phyloP scores from a whole-genome alignment of 2,888 invertebrate genomes.

The Siphonodentalium dalli region DNA sequence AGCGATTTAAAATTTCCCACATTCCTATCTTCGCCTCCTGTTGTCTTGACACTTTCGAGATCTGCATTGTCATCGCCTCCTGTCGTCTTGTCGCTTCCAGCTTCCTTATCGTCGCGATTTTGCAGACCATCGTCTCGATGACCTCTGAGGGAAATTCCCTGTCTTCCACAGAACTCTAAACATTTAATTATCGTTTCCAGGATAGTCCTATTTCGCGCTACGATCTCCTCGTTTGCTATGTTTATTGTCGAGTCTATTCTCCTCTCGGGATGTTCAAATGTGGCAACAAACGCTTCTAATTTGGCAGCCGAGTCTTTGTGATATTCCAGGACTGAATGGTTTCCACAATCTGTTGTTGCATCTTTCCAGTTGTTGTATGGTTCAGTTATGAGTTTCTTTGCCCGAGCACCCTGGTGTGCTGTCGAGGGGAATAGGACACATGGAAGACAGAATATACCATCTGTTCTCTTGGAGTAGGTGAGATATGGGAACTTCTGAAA shows the following conservation, averaged over 20 bases:
- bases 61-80: too few species aligned
- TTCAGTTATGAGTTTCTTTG: slow-evolving; percentile 19
- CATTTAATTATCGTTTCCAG: slow-evolving; percentile 18
- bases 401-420: slow-evolving; percentile 14
- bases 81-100: too few species aligned
- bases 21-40: too few species aligned
- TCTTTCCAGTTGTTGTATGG: slow-evolving; percentile 29
- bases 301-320: slow-evolving; percentile 15
- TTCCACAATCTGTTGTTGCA: slow-evolving; percentile 17
- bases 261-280: background rate
- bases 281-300: slow-evolving; percentile 9
- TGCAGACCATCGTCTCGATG: slow-evolving; percentile 18
- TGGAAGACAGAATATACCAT: slow-evolving; percentile 6
- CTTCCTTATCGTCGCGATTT: slow-evolving; percentile 9
- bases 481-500: slow-evolving; percentile 3
- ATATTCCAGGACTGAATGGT: slow-evolving; percentile 11
- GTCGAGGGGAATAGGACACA: slow-evolving; percentile 23
- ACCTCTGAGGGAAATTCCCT: slow-evolving; percentile 18
- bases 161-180: slow-evolving; percentile 9
- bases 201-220: slow-evolving; percentile 10
- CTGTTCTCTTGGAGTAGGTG: slow-evolving; percentile 2
- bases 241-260: slow-evolving; percentile 12
- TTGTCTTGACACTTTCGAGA: too few species aligned
- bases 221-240: background rate
- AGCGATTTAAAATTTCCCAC: slow-evolving; percentile 22